phyloP scores from a whole-genome alignment of 2,888 invertebrate genomes.

The Prosapia bicincta region DNA sequence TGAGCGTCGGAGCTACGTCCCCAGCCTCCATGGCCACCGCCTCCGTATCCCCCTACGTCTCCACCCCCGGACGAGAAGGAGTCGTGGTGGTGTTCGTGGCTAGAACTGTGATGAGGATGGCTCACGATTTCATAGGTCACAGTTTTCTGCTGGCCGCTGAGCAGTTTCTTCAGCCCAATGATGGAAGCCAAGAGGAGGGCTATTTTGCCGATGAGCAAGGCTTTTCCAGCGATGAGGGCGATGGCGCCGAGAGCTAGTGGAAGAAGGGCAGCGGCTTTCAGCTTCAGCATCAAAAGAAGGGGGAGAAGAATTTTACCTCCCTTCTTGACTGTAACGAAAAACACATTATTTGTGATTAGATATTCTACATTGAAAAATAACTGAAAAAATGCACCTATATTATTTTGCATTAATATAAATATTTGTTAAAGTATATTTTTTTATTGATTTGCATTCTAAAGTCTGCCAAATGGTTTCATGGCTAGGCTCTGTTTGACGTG shows the following conservation, averaged over 20 bases:
- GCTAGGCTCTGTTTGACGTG: too few species aligned
- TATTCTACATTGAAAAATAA: too few species aligned
- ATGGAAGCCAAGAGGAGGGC: slow-evolving; percentile 79
- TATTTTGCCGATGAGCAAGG: slow-evolving; percentile 78
- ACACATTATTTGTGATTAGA: too few species aligned
- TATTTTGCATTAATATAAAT: too few species aligned
- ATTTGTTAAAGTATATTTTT: too few species aligned
- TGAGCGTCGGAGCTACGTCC: slow-evolving; percentile 73
- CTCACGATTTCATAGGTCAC: slow-evolving; percentile 86
- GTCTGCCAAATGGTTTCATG: too few species aligned
- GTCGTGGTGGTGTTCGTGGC: slow-evolving; percentile 66
- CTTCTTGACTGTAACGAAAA: slow-evolving; percentile 51
- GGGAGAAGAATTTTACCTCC: slow-evolving; percentile 75
- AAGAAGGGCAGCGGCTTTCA: slow-evolving; percentile 75
- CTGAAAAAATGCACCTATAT: too few species aligned
- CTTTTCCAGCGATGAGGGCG: slow-evolving; percentile 82
- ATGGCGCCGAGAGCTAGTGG: slow-evolving; percentile 77
- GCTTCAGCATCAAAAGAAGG: slow-evolving; percentile 66
- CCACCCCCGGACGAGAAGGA: slow-evolving; percentile 55
- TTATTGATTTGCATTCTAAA: too few species aligned
- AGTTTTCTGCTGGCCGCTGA: slow-evolving; percentile 73
- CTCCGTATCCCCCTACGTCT: slow-evolving; percentile 52
- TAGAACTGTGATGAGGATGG: slow-evolving; percentile 74
- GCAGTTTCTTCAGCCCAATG: slow-evolving; percentile 77
- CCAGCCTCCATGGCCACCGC: slow-evolving; percentile 59